A percentile compares a stretch with the other conserved stretches of the same genome.
Evolutionary conservation across 1,140 invertebrate species (phyloP).

Genomic region (Diabrotica undecimpunctata): DNA sequence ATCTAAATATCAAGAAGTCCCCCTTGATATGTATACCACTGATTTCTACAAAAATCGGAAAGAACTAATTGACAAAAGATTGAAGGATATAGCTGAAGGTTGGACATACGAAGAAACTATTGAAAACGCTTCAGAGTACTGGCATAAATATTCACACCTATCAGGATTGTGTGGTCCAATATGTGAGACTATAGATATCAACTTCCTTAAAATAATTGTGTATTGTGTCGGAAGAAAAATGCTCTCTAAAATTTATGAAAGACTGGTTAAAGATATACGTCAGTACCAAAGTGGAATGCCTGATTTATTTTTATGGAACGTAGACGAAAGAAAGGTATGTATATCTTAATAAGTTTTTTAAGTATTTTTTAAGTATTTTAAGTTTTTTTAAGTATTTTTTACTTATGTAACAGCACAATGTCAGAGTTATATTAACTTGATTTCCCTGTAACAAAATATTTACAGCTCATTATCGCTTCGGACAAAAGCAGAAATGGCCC

Average conservation of each 20-base stretch:
- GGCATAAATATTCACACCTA: conserved; percentile 26
- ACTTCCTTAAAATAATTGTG: conserved; percentile 24
- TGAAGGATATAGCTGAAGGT: conserved; percentile 29
- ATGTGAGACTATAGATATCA: conserved; percentile 19
- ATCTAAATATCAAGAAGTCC: conserved; percentile 32
- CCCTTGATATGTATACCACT: conserved; percentile 36
- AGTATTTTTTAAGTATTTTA: too few relatives aligned
- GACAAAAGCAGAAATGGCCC: too few relatives aligned
- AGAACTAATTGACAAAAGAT: conserved; percentile 33
- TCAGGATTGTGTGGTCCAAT: conserved; percentile 4
- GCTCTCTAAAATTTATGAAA: conserved; percentile 32
- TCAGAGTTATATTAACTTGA: too few relatives aligned
- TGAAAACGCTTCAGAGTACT: conserved; percentile 25
- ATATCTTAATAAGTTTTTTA: too few relatives aligned
- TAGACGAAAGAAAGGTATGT: conserved; percentile 28
- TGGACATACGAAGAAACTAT: conserved; percentile 29
- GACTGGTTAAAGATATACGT: conserved; percentile 34
- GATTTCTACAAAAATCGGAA: conserved; percentile 41
- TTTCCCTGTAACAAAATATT: too few relatives aligned
- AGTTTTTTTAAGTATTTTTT: too few relatives aligned
- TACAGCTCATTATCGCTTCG: too few relatives aligned
- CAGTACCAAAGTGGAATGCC: conserved; percentile 38
- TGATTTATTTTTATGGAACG: conserved; percentile 41
- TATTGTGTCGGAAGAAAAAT: conserved; percentile 32
- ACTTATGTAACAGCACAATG: too few relatives aligned